phyloP scores from a whole-genome alignment of 1,140 invertebrate species.

The Latrodectus geometricus region DNA sequence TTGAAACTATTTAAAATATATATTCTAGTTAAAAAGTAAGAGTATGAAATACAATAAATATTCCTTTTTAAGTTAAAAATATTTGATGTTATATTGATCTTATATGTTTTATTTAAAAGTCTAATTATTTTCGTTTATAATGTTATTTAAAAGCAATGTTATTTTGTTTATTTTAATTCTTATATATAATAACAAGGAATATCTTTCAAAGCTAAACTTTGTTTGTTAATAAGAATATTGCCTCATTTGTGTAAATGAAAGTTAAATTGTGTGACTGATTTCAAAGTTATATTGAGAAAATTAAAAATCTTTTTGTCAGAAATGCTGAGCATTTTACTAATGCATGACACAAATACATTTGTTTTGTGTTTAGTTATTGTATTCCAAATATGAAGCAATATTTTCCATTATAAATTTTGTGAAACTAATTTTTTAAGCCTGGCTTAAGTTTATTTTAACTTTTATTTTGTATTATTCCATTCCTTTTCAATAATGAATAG shows the following conservation, averaged over 20 bases:
- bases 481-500: not conserved
- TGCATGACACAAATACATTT: not conserved
- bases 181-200: not conserved
- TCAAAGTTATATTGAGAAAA: not conserved
- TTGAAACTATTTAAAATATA: too few species aligned
- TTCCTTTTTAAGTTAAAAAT: too few species aligned
- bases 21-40: too few species aligned
- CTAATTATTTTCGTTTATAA: too few species aligned
- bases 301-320: not conserved
- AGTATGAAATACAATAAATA: too few species aligned
- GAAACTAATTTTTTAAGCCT: not conserved
- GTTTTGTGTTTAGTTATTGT: not conserved
- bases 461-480: not conserved
- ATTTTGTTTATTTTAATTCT: not conserved
- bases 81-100: too few species aligned
- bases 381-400: not conserved
- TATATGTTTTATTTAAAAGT: too few species aligned
- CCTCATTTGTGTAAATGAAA: not conserved
- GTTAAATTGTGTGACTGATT: not conserved
- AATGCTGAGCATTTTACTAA: not conserved
- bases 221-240: not conserved
- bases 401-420: not conserved
- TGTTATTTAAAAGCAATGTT: not conserved
- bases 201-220: not conserved
- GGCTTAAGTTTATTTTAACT: slow-evolving; percentile 5